Evolutionary conservation across 1,140 invertebrate genomes (phyloP).

Genomic region (Pseudomyrmex pallidus): DNA sequence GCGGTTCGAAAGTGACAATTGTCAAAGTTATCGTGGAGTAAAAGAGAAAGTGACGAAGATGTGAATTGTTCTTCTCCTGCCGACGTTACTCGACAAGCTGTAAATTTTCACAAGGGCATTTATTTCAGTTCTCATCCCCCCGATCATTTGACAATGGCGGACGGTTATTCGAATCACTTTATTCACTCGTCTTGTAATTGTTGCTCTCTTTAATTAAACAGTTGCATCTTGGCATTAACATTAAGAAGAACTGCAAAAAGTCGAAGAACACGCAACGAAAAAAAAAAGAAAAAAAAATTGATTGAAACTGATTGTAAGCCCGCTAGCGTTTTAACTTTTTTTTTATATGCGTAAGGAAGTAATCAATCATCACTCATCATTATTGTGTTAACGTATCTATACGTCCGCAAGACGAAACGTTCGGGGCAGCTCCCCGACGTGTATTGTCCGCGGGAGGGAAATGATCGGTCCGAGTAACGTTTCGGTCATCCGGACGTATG

Average conservation of each 20-base stretch:
- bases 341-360: slow-evolving; percentile 63
- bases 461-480: slow-evolving; percentile 63
- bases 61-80: slow-evolving; percentile 41
- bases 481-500: slow-evolving; percentile 82
- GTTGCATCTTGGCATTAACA: neutral
- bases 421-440: slow-evolving; percentile 35
- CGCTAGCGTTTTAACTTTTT: slow-evolving; percentile 74
- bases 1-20: neutral
- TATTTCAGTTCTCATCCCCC: slow-evolving; percentile 47
- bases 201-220: neutral
- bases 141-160: slow-evolving; percentile 46
- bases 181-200: neutral
- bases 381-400: slow-evolving; percentile 67
- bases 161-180: slow-evolving; percentile 12
- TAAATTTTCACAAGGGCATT: slow-evolving; percentile 67
- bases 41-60: neutral
- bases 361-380: slow-evolving; percentile 36
- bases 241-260: neutral
- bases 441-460: neutral
- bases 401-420: slow-evolving; percentile 82
- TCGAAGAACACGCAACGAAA: neutral
- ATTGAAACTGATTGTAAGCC: slow-evolving; percentile 74
- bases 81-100: slow-evolving; percentile 59
- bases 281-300: neutral
- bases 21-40: neutral